A percentile compares a stretch with the other conserved stretches of the same genome.
Conservation (phyloP, 2,888 invertebrate species). For the Cheilosia vulpina region DNA sequence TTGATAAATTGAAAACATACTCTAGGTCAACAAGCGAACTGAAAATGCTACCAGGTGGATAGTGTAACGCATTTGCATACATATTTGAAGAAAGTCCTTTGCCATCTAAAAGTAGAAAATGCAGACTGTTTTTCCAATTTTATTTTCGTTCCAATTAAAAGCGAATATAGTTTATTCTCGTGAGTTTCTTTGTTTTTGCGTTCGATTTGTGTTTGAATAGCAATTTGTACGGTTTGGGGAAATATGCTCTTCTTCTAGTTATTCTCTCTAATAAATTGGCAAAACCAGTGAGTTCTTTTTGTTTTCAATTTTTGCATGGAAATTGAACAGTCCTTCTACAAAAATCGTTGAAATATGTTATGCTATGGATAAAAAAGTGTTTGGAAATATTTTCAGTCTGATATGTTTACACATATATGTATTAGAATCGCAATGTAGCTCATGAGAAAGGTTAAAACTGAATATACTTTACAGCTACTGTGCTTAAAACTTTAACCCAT, state of each 20-base stretch:
- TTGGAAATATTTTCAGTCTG: not conserved
- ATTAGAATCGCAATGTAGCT: not conserved
- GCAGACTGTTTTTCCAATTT: not conserved
- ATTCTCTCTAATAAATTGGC: not conserved
- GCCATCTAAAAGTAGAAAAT: not conserved
- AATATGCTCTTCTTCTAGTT: not conserved
- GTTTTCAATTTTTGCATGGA: not conserved
- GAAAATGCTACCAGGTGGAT: slow-evolving; percentile 4
- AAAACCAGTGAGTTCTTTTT: not conserved
- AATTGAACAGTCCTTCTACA: not conserved
- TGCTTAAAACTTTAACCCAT: slow-evolving; percentile 45
- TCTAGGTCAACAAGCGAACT: slow-evolving; percentile 16
- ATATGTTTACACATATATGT: not conserved
- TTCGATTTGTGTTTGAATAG: not conserved
- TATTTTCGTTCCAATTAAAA: slow-evolving; percentile 21
- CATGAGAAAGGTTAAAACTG: not conserved
- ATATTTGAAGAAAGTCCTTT: slow-evolving; percentile 19
- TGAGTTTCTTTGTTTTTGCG: not conserved
- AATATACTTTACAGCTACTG: slow-evolving; percentile 9
- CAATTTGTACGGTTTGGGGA: not conserved
- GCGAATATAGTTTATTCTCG: slow-evolving; percentile 1
- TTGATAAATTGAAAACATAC: slow-evolving; percentile 44
- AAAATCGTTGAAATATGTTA: not conserved
- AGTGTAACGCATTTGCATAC: slow-evolving; percentile 22
- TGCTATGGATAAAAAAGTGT: not conserved